Evolutionary conservation across 1,140 invertebrate genomes (phyloP), one percentile per base, ranked within the genome.

Genomic region (Orchesella cincta): DNA sequence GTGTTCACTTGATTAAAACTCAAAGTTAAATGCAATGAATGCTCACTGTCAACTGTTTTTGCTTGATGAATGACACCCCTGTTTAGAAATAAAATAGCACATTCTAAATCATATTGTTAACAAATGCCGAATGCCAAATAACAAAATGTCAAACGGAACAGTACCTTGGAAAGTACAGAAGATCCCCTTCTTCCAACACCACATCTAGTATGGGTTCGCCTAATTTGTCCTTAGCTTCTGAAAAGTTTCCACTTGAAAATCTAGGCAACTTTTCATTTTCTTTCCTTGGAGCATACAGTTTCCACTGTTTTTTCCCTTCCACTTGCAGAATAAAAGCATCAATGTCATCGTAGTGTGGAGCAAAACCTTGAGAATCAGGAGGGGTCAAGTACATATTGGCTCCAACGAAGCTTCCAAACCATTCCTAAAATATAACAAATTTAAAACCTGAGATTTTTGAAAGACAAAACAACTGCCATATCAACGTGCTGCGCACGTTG

Each of bases 301-400:
- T 92, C 97, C 97, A 99, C 78, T 91, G 89, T 86, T 99, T 99
- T 82, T 92, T 92, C 0, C 98, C 98, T 88, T 99, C 97, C 8
- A 98, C 85, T 87, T 99, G 98, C 51, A 99, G 84, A 75, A 99
- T 91, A 85, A 99, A 99, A 20, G 97, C 97, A 88, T 99, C 98
- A 82, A 99, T 98, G 83, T 99, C 97, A 88, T 99, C 97, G 86
- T 93, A 99, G 87, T 99, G 97, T 0, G 97, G 97, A 1, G 97
- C 97, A 89, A 99, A 99, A 0, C 97, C 97, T 89, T 98, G 96
- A 82, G 93, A 93, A 75, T 93, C 92, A 12, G 96, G 91, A 20
- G 97, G 97, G n/a, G 97, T 98, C 64, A 99, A 85, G 84, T 98
- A 99, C 86, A 92, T 89, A 90, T 99, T 99, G 1, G 94, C 93